Evolutionary conservation across 2,797 vertebrate genomes (phyloP), one percentile per base, ranked within the genome.

Genomic region (Antrozous pallidus): DNA sequence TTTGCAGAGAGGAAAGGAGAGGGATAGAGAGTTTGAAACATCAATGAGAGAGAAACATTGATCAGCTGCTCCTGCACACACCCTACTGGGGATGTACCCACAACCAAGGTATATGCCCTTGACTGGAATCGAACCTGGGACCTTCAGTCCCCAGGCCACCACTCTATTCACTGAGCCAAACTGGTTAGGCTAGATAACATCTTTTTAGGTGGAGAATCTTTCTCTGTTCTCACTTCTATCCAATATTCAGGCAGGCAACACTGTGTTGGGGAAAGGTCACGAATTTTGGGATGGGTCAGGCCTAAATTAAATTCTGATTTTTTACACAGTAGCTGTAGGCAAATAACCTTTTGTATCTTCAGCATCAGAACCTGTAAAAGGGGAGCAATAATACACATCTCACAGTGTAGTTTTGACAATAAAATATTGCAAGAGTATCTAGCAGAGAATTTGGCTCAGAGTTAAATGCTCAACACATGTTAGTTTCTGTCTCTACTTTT

Each of bases 401-500:
- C 31, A 90, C 11, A 26, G 6, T 74, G 24, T 51, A 40, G 18
- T 79, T 94, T 75, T n/a, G 36, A 94, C 73, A 94, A 74, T 86
- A 49, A 75, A 63, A 71, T 84, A 61, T 31, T 31, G 18, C 85
- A 73, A 63, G 63, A 45, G 71, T 47, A 38, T 67, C 22, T 67
- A 83, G 4, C 8, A 67, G 31, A 92, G 36, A 61, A 92, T 78
- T 91, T 83, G 40, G n/a, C n/a, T 91, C 28, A 11, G 24, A 81
- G 49, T 42, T 67, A 91, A 87, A 95, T 28, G 58, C 4, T 81
- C 49, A 73, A 42, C n/a, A 96, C 93, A 75, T 90, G 69, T 70
- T 90, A 36, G 5, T 70, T 56, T 81, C 28, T 40, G 18, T 22
- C 13, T 22, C 22, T 82, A 63, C 7, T 82, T 71, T 36, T 63